Base-by-base conservation (phyloP, 2,113 vertebrate species). In the Xyrauchen texanus region DNA sequence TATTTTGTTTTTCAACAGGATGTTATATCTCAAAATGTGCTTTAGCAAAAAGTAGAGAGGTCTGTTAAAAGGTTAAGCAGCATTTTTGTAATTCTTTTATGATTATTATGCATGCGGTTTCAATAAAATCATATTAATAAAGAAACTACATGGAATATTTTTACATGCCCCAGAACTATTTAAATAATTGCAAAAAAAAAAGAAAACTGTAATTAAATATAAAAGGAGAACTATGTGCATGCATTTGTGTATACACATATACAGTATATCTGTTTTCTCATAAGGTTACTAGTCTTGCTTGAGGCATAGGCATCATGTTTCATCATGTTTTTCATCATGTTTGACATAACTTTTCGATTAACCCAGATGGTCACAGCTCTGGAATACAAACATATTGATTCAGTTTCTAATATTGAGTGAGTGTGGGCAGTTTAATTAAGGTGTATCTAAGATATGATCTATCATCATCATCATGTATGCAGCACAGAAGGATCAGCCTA, bases 341-440 rank as follows among this genome's bases (percentile, higher is more conserved):
- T 7, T 58, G 64, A 61, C 72, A 68, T 74, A 47, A 61, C 5
- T 5, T 67, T 61, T 60, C 10, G 10, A 57, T 77, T 76, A 16
- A 55, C 15, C 34, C 10, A 4, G 5, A 68, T 47, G 44, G 44
- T 49, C 51, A n/a, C 8, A 4, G 9, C 52, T 16, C 45, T 67
- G 66, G 64, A 73, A 77, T 69, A 77, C 74, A 77, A 55, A 64
- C 21, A 52, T 66, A 63, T 77, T 49, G 69, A 70, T 82, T 73
- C 47, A 57, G 47, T 45, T 53, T 71, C n/a, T 51, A 73, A 53
- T 68, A 67, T n/a, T 15, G 76, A 68, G 64, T 55, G 49, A 21
- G 12, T 61, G 13, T 49, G 6, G 76, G 68, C 34, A 13, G 21
- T 44, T 68, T 76, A 76, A 77, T 80, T 77, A 72, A 80, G 78